Evolutionary conservation across 1,140 invertebrate species (phyloP), one percentile per base, ranked within the genome.

Genomic region (Neomicropteryx cornuta): DNA sequence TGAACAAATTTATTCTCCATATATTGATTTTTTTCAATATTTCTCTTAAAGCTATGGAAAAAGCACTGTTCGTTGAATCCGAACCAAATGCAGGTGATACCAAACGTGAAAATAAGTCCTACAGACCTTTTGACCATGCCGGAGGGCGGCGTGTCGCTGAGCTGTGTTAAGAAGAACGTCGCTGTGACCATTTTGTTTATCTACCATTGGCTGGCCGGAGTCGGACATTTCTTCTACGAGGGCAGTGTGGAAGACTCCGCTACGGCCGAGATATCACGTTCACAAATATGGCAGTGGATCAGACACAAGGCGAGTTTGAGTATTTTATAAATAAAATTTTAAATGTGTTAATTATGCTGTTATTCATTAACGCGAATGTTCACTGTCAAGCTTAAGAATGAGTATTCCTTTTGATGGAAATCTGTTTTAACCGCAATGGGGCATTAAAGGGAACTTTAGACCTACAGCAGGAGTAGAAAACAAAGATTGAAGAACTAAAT

Each of bases 241-340:
- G 77, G 75, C 11, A 63, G 70, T 20, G 72, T 83, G 30, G 80
- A 84, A 52, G 81, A 84, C 55, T 81, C 79, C 0, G 81, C 80
- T 4, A 84, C 81, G 0, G 80, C 79, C 3, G 80, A 84, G 56
- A 83, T 83, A 45, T 80, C 76, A 3, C 66, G 80, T 30, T 73
- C 69, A 10, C 76, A 83, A 60, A 68, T 84, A 22, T 83, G 80
- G 80, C 80, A 84, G 53, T 83, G 80, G 77, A 74, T 83, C 37
- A 58, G 70, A 39, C 77, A 81, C 49, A 54, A 66, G 46, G 77
- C 74, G 50, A 60, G 52, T 51, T 37, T 27, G n/a, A 27, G 8
- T n/a, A 27, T 27, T 27, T 27, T 27, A 27, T 27, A 38, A 18
- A 39, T 39, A 18, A 20, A 13, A 14, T 35, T 34, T 10, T 8